phyloP scores from a whole-genome alignment of 2,797 vertebrate species.

The Poecilia velifera region DNA sequence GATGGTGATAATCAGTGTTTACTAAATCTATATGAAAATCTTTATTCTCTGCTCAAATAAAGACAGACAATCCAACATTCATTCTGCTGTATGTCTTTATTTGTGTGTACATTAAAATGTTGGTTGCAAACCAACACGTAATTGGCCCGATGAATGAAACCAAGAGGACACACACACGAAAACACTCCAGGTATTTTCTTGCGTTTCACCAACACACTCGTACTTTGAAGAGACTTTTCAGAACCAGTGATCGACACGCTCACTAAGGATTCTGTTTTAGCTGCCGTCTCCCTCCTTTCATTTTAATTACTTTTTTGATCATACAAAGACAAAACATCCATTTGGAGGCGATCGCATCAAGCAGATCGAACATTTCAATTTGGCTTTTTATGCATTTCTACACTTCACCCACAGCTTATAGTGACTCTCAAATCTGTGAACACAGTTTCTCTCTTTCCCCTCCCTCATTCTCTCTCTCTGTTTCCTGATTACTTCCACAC shows the following conservation, averaged over 20 bases:
- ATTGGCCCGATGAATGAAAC: conserved; percentile 39
- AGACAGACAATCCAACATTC: conserved; percentile 1
- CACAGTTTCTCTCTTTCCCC: conserved; percentile 40
- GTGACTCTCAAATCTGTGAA: conserved; percentile 59
- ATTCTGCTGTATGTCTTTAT: neutral
- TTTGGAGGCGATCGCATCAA: conserved; percentile 51
- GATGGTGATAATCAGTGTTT: neutral
- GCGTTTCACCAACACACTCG: conserved; percentile 31
- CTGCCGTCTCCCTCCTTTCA: conserved; percentile 4
- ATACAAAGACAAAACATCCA: conserved; percentile 62
- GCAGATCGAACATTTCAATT: conserved; percentile 48
- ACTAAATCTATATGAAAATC: neutral
- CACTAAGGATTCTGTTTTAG: conserved; percentile 49
- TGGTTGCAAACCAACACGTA: conserved; percentile 28
- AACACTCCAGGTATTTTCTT: conserved; percentile 32
- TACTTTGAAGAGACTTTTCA: conserved; percentile 68
- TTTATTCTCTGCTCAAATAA: neutral
- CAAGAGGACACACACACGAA: conserved; percentile 47
- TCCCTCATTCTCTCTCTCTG: conserved; percentile 10
- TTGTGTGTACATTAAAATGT: neutral
- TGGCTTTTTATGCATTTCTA: conserved; percentile 46
- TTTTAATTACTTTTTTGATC: conserved; percentile 10
- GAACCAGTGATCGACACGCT: conserved; percentile 48
- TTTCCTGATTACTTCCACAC: conserved; percentile 79
- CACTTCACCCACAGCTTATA: conserved; percentile 58